Evolutionary conservation across 2,888 invertebrate species (phyloP), one percentile per base, ranked within the genome.

Genomic region (Dynastes tityus): DNA sequence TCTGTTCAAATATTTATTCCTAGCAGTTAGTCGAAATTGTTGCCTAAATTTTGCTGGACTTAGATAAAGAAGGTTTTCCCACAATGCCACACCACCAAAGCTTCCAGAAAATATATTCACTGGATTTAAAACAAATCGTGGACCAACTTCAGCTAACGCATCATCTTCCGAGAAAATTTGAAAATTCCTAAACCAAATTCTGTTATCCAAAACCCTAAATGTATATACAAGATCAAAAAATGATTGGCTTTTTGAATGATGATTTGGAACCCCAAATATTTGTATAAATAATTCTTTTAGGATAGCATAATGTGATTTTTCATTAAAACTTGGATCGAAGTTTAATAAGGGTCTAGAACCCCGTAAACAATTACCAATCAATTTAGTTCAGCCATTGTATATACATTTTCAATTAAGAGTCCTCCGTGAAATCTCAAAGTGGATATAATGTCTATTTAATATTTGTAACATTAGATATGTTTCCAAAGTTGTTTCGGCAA

Each of bases 171-270:
- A 97, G 45, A 99, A 91, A 84, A 99, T 98, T 90, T 99, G 99
- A 87, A 95, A 99, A 90, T 99, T 99, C 83, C 99, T 92, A 87
- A 99, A 98, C 98, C 98, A 99, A 88, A 99, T 96, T 82, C 97
- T 92, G 84, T 97, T 95, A 86, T 99, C 98, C 71, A 98, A 89
- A 78, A 97, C 91, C 83, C 96, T 95, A 86, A 99, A 99, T 16
- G 96, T 95, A 85, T 96, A 96, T 0, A 99, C 95, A 90, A 98
- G 98, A 88, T 99, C 99, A 86, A 97, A 94, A 88, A 99, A 99
- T 16, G 99, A 99, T 88, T 99, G 98, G 88, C 98, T 98, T 87
- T 98, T 98, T 0, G 99, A 99, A 89, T 99, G 99, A 86, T 97
- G 93, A 86, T 97, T 94, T 0, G 99, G 99, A 0, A 98, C 97